Base-by-base conservation (phyloP, 2,113 vertebrate genomes). In the Halcyon senegalensis region DNA sequence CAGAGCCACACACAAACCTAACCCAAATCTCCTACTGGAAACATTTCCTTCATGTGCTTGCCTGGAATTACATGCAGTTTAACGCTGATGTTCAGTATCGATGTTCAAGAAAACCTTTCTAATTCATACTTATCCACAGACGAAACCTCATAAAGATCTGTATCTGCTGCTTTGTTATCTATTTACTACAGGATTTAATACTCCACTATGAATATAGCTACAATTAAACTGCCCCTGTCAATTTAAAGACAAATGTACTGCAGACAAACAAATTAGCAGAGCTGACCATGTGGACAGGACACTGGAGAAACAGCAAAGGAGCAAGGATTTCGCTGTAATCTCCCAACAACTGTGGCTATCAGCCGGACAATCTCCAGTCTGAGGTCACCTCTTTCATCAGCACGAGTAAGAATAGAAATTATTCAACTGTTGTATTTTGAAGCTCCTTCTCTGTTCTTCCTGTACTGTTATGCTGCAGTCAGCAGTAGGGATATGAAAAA, bases 271-370 rank as follows among this genome's bases (percentile, higher is more conserved):
- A 55, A 70, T 31, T 2, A 31, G 41, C 7, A 12, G 64, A 67
- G 58, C 67, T 31, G 41, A 63, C 12, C 14, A 23, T 0, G 0
- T 0, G 5, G 37, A 64, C 18, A 33, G 27, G 33, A 44, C 16
- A 7, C 1, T 23, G 33, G 23, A 64, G 31, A 69, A 48, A 59
- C 13, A 33, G 17, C n/a, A n/a, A 55, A 11, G 48, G 58, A 60
- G 33, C 66, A 59, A 75, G 16, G 58, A 69, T 30, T 23, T 15
- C 9, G 41, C 5, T 87, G 63, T 33, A 17, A 35, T 28, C 23
- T 66, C 76, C 59, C 56, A 35, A 1, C 1, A 0, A 66, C 44
- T 30, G 59, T 48, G 53, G 33, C 50, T 8, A 25, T 31, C 30
- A 53, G n/a, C 46, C 2, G 11, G 70, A 44, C 21, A 31, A 46